Conservation (phyloP, 2,888 invertebrate genomes). For the Fragum sueziense region DNA sequence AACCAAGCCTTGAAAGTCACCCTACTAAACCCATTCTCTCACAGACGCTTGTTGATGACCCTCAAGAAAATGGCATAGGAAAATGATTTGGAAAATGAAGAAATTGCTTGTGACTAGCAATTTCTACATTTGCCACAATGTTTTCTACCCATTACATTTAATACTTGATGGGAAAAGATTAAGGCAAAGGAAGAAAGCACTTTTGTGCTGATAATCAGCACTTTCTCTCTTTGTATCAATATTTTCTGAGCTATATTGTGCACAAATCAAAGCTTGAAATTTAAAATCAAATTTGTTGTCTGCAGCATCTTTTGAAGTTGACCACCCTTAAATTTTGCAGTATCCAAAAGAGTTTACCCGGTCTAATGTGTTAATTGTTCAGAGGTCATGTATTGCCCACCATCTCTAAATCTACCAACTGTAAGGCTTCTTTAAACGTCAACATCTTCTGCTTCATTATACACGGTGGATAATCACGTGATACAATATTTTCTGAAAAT, state of each 20-base stretch:
- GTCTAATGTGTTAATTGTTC: neutral
- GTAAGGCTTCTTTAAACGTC: conserved; percentile 75
- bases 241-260: too few relatives aligned
- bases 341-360: neutral
- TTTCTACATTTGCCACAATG: neutral
- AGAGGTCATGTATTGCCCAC: conserved; percentile 12
- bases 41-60: neutral
- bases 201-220: neutral
- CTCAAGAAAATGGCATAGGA: neutral
- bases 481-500: too few relatives aligned
- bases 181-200: neutral
- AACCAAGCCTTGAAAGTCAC: too few relatives aligned
- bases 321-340: neutral
- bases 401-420: conserved; percentile 72
- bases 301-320: too few relatives aligned
- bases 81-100: neutral
- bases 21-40: too few relatives aligned
- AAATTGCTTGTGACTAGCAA: neutral
- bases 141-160: too few relatives aligned
- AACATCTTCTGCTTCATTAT: conserved; percentile 76
- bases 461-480: too few relatives aligned
- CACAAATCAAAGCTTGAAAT: too few relatives aligned
- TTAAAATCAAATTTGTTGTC: neutral
- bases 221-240: too few relatives aligned
- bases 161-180: neutral